These are phyloP conservation scores for Mycetomoellerius zeteki DNA, from an alignment of 1,140 invertebrate species.

Conservation along the genomic window DNA sequence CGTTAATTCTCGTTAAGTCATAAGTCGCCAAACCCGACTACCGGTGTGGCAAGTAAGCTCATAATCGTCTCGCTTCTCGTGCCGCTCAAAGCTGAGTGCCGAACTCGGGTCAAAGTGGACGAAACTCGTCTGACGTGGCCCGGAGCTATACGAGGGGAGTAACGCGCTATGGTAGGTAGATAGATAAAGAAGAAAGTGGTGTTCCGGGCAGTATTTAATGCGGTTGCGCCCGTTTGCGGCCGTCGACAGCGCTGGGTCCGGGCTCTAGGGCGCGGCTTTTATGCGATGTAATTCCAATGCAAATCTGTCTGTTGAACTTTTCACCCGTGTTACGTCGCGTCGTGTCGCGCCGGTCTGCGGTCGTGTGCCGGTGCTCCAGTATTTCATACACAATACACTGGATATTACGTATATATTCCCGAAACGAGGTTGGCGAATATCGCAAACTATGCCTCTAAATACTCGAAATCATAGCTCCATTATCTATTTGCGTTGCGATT, in stretches of 20 bases:
- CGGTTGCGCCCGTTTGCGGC: conserved; percentile 45
- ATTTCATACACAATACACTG: not conserved
- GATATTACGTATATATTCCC: not conserved
- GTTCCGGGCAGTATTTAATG: conserved; percentile 67
- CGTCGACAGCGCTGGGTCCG: not conserved
- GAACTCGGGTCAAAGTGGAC: conserved; percentile 55
- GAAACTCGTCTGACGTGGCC: conserved; percentile 67
- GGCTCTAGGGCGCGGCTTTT: conserved; percentile 34
- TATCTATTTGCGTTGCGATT: not conserved
- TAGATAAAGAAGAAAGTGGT: conserved; percentile 32
- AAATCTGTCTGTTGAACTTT: conserved; percentile 65
- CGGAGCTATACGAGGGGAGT: conserved; percentile 41
- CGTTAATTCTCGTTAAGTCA: conserved; percentile 52
- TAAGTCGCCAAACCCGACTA: conserved; percentile 54
- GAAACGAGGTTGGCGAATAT: not conserved
- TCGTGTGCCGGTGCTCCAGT: not conserved
- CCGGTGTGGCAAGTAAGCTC: conserved; percentile 66
- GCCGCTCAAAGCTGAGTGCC: conserved; percentile 59
- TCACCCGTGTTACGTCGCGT: conserved; percentile 23
- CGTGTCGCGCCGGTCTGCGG: not conserved
- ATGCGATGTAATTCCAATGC: conserved; percentile 60
- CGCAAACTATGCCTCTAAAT: not conserved
- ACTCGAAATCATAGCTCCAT: not conserved
- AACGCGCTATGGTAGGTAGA: not conserved
- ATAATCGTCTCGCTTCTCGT: conserved; percentile 72